Evolutionary conservation across 2,797 vertebrate species (phyloP), one percentile per base, ranked within the genome.

Genomic region (Falco naumanni): DNA sequence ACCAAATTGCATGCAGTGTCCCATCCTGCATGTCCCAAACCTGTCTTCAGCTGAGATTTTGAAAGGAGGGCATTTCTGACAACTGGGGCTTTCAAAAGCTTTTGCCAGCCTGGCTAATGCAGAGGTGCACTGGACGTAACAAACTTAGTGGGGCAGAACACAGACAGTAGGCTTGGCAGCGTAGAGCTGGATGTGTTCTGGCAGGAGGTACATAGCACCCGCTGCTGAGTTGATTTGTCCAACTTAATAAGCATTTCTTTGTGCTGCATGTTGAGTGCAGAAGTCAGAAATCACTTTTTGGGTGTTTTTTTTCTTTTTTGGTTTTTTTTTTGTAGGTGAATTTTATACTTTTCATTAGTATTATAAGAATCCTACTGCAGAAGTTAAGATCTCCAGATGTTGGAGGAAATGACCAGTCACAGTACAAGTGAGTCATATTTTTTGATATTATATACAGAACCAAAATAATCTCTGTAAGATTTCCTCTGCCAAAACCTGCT

Each of bases 331-430:
- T 94, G 47, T 95, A 99, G 99, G 98, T 99, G 90, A 99, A 99
- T 97, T 99, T 99, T 85, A 95, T 98, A 97, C 98, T 99, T 72
- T 99, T 99, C 95, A 97, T 99, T 96, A 99, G 98, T 87, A 99
- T 99, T 66, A 98, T 99, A 71, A 98, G 99, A 57, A 99, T 99
- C 95, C 91, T 99, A 89, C 97, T 99, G 47, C 99, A 99, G 97
- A 99, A 99, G 97, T 95, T 99, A 92, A 98, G 98, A 33, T 99
- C 98, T 90, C 99, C 99, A 16, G 98, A 99, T 16, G 97, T 99
- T 1, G 98, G 99, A 0, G 98, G 99, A 90, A 99, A 98, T 25
- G 98, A 99, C 93, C 99, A 99, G 53, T 99, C 99, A 29, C 99
- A 99, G 56, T 99, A 99, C 97, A 99, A 98, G 99, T 99, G 96